These are phyloP conservation scores for Eufriesea mexicana DNA, from an alignment of 1,140 invertebrate species.

Conservation along the genomic window DNA sequence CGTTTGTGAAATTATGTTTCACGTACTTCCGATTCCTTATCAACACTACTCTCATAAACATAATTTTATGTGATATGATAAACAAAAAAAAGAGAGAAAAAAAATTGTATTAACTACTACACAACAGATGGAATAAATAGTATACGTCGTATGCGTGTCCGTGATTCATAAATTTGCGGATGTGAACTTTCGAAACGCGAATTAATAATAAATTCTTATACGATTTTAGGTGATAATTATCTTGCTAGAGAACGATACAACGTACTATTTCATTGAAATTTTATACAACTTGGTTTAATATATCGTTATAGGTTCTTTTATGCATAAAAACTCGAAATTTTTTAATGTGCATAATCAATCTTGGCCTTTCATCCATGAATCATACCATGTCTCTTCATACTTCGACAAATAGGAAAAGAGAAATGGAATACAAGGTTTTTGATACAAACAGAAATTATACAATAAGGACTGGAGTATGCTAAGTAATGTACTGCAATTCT, in stretches of 20 bases:
- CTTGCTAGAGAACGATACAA: not conserved
- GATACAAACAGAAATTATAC: conserved; percentile 40
- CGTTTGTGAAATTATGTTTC: conserved; percentile 37
- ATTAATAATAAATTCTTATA: not conserved
- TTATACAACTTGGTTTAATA: not conserved
- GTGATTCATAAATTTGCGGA: conserved; percentile 1
- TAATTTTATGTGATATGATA: not conserved
- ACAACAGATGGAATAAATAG: conserved; percentile 3
- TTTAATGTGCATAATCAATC: conserved; percentile 36
- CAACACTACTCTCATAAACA: conserved; percentile 5
- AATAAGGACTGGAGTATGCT: conserved; percentile 43
- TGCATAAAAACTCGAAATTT: conserved; percentile 38
- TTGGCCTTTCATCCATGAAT: conserved; percentile 64
- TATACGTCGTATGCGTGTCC: not conserved
- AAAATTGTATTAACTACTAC: not conserved
- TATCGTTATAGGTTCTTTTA: conserved; percentile 24
- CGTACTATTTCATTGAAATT: not conserved
- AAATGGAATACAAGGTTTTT: conserved; percentile 49
- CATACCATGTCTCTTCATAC: conserved; percentile 59
- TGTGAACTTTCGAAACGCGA: conserved; percentile 7
- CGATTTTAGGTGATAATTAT: conserved; percentile 13
- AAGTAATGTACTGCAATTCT: conserved; percentile 30
- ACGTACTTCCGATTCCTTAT: conserved; percentile 16
- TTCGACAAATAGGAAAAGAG: conserved; percentile 47
- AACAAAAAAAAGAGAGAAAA: not conserved